Percentiles rank a stretch among this genome's conserved stretches.
phyloP scores from a whole-genome alignment of 2,113 vertebrate species.

The Trichomycterus rosablanca region DNA sequence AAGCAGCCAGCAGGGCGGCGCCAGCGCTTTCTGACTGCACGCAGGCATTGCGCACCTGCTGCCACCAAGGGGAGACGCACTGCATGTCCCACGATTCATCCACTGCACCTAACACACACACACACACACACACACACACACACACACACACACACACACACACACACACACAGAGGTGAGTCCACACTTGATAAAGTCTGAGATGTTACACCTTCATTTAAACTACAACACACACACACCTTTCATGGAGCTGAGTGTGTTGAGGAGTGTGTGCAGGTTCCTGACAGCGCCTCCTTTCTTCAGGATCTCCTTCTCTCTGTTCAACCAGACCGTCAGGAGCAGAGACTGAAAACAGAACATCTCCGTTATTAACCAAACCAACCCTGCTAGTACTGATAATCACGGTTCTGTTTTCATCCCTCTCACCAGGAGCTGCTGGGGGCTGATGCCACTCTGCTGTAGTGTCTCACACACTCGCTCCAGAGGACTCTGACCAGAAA shows the following conservation, averaged over 20 bases:
- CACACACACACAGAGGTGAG: no score
- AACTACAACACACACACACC: slow-evolving; percentile 60
- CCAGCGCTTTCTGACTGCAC: slow-evolving; percentile 80
- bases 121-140: slow-evolving; percentile 53
- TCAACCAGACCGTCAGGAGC: slow-evolving; percentile 86
- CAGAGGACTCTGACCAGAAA: slow-evolving; percentile 77
- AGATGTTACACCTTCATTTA: no score
- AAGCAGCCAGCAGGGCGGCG: slow-evolving; percentile 81
- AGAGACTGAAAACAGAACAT: slow-evolving; percentile 70
- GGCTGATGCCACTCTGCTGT: slow-evolving; percentile 80
- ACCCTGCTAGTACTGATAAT: neutral
- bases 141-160: slow-evolving; percentile 10
- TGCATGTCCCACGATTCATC: slow-evolving; percentile 89
- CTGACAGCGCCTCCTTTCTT: slow-evolving; percentile 69
- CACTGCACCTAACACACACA: no score
- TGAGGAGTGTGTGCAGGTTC: slow-evolving; percentile 78
- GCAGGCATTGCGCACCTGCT: slow-evolving; percentile 85
- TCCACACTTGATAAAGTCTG: no score
- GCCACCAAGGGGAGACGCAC: slow-evolving; percentile 94
- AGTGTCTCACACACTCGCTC: slow-evolving; percentile 76
- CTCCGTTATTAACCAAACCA: neutral
- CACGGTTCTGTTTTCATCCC: neutral
- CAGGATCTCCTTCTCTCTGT: slow-evolving; percentile 83
- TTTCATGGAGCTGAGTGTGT: slow-evolving; percentile 85
- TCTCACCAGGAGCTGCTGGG: slow-evolving; percentile 87